Evolutionary conservation across 2,797 vertebrate species (phyloP), one percentile per base, ranked within the genome.

Genomic region (Onychomys torridus): DNA sequence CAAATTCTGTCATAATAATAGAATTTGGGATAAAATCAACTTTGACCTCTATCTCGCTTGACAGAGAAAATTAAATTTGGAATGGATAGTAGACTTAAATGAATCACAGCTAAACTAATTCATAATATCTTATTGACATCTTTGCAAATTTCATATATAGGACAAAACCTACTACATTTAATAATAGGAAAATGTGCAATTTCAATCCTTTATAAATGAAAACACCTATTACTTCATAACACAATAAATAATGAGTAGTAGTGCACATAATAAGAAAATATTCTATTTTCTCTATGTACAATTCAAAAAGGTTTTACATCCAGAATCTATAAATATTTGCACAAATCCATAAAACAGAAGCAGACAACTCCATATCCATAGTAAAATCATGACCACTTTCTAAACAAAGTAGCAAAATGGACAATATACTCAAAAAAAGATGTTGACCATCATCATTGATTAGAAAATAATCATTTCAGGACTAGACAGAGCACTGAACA

Each of bases 61-160:
- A 84, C 29, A 89, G 71, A 71, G 23, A 96, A 97, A 96, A 71
- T 84, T 92, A 75, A 91, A 89, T 86, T 82, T 94, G 25, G 89
- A 34, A 71, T 84, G 37, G 7, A 25, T 85, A 91, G 65, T 57
- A 84, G 25, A 79, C 25, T 55, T 93, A 95, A 61, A 37, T 69
- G 49, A 84, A 79, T 89, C 23, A 43, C 23, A 90, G 59, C 4
- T 84, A 57, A 90, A 91, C 67, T 37, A 86, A 46, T 91, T 75
- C 23, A 49, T 25, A 89, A 21, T 5, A 87, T 12, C 69, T 7
- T 57, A 37, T 84, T 92, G 29, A 84, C 17, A 96, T 25, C 10
- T 43, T 75, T 43, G 37, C 5, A 75, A 43, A 27, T 75, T 43
- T 75, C 10, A 25, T 27, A 67, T 14, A 32, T 65, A 43, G 11